Evolutionary conservation across 1,140 invertebrate species (phyloP), one percentile per base, ranked within the genome.

Genomic region (Cotesia glomerata): DNA sequence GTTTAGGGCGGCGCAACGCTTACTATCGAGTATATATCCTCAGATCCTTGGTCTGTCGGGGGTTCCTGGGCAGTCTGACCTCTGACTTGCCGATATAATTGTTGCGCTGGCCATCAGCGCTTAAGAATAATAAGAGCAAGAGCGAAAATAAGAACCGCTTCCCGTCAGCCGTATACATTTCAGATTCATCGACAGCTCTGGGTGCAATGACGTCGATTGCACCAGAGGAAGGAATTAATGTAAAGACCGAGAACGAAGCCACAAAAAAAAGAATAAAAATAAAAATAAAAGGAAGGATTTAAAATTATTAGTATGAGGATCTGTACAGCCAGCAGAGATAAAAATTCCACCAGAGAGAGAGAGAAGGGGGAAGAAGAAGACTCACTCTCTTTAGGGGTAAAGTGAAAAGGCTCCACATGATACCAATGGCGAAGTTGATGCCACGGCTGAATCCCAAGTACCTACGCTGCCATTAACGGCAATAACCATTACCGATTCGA

Each of bases 401-500:
- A 45, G 39, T 45, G 11, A 45, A 45, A 45, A 45, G 39, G 11
- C 39, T 45, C 39, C 39, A 45, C 39, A 45, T 45, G 39, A 45
- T 45, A 45, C 39, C 11, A 16, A 18, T 58, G 56, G 56, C 56
- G 9, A 16, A 58, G 26, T 16, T 26, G 26, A 8, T 26, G 14
- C 56, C 9, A 58, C 16, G 56, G 56, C 9, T 62, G 13, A 34
- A 62, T 62, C 59, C 26, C 32, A 62, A 13, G 56, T 68, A 52
- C 39, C 39, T 82, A 84, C 82, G 79, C 84, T 78, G 82, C 82
- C 83, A 85, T 84, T 85, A 85, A 81, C 80, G 81, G 82, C 82
- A 80, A 85, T 84, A 85, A 85, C 81, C 82, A 84, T 85, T 84
- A 85, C 81, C 81, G 82, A 85, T 84, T 80, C 82, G 77, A 81